These are phyloP conservation scores for Chrysolina haemoptera DNA, from an alignment of 2,888 invertebrate species.

Conservation along the genomic window DNA sequence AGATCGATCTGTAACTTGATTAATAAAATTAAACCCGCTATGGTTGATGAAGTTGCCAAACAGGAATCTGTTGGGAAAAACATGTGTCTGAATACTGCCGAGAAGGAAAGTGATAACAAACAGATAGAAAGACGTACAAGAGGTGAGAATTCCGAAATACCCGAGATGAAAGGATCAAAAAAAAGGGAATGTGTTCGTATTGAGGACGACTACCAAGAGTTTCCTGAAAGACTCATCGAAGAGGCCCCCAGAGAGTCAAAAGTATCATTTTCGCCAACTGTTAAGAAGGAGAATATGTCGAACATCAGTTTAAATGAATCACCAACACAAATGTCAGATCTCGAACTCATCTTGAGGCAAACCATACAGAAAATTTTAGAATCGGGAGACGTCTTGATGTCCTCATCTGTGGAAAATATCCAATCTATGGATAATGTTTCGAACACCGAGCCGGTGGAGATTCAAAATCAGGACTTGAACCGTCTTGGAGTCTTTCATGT, in stretches of 20 bases:
- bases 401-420: neutral
- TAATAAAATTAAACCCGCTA: too few species aligned
- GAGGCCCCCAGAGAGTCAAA: neutral
- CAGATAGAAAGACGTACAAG: too few species aligned
- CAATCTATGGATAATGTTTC: neutral
- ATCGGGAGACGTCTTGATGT: neutral
- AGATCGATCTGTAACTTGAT: too few species aligned
- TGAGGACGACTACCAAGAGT: too few species aligned
- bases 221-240: neutral
- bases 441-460: too few species aligned
- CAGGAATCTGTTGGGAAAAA: too few species aligned
- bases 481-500: slow-evolving; percentile 4
- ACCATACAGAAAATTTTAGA: neutral
- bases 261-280: neutral
- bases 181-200: too few species aligned
- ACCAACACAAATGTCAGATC: neutral
- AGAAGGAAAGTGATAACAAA: too few species aligned
- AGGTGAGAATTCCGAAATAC: too few species aligned
- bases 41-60: too few species aligned
- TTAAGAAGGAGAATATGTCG: neutral
- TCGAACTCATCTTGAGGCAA: neutral
- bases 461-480: neutral
- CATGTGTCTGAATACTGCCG: too few species aligned
- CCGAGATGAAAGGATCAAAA: too few species aligned
- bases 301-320: neutral